Evolutionary conservation across 2,797 vertebrate species (phyloP), one percentile per base, ranked within the genome.

Genomic region (Telmatherina bonti): DNA sequence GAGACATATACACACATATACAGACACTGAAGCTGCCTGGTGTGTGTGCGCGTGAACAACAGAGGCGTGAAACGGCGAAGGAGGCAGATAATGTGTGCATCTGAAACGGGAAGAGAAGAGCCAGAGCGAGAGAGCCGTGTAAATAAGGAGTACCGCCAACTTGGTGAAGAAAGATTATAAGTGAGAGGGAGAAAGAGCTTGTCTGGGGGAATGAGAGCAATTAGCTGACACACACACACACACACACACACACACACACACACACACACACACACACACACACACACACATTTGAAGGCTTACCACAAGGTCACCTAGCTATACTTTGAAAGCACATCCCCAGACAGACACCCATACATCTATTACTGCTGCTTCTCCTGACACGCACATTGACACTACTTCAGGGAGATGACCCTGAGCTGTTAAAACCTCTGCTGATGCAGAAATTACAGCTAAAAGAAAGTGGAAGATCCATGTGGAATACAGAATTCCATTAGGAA

Each of bases 101-200:
- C 49, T 69, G 70, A 78, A 82, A 79, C 30, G 11, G 65, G 52
- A 72, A 62, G 67, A 74, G 43, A 49, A 67, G 59, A 77, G 70
- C 52, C 52, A 36, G 65, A 4, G 73, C 22, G 62, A 72, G 77
- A 88, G 78, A 75, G 66, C 16, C 79, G 85, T 87, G 74, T 90
- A 77, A 82, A 85, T 72, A 80, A 76, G 52, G 79, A 78, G 76
- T 72, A 87, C 62, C 70, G 83, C 59, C 76, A 80, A 76, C 86
- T 73, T 83, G 80, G 68, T 72, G 78, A 73, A 76, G 76, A 70
- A 70, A 87, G 90, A 91, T 92, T 90, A 90, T 65, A 85, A 89
- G 77, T 88, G 89, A 92, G 87, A 86, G 82, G 85, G 85, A 82
- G 85, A 82, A 77, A 86, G 88, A 89, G 84, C 80, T 82, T 22